Conservation (phyloP, 1,140 invertebrate genomes). For the Drosophila kohkoa region DNA sequence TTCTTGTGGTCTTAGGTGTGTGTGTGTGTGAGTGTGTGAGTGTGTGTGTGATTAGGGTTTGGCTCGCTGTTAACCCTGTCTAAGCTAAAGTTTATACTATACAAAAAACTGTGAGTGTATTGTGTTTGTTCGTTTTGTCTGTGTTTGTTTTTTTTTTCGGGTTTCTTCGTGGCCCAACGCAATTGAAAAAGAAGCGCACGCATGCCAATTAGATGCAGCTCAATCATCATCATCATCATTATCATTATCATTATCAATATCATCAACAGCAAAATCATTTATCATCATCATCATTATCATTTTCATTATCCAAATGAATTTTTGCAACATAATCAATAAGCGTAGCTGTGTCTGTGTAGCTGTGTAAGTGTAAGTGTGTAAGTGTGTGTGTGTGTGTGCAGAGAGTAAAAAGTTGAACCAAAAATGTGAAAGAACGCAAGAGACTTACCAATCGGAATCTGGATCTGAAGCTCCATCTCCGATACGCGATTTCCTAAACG, state of each 20-base stretch:
- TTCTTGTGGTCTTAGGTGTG: slow-evolving; percentile 23
- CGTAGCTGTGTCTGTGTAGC: slow-evolving; percentile 41
- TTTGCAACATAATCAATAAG: slow-evolving; percentile 66
- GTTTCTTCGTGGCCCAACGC: slow-evolving; percentile 48
- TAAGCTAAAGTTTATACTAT: slow-evolving; percentile 8
- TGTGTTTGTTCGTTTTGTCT: slow-evolving; percentile 29
- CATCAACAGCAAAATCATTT: slow-evolving; percentile 29
- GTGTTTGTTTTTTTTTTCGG: slow-evolving; percentile 21
- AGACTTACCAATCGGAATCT: slow-evolving; percentile 84
- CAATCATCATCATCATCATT: slow-evolving; percentile 28
- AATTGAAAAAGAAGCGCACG: slow-evolving; percentile 74
- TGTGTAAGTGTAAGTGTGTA: slow-evolving; percentile 19
- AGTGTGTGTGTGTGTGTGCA: slow-evolving; percentile 41
- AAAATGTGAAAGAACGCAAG: slow-evolving; percentile 62
- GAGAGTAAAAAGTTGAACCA: slow-evolving; percentile 58
- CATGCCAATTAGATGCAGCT: slow-evolving; percentile 69
- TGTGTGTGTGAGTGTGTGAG: slow-evolving; percentile 13
- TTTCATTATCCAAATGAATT: slow-evolving; percentile 33
- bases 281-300: slow-evolving; percentile 48
- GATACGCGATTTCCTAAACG: slow-evolving; percentile 84
- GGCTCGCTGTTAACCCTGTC: slow-evolving; percentile 14
- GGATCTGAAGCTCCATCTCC: slow-evolving; percentile 84
- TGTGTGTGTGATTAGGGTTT: slow-evolving; percentile 12
- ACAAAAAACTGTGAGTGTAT: not conserved
- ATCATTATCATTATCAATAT: slow-evolving; percentile 44